Evolutionary conservation across 2,888 invertebrate species (phyloP).

Genomic region (Ophion costatus): DNA sequence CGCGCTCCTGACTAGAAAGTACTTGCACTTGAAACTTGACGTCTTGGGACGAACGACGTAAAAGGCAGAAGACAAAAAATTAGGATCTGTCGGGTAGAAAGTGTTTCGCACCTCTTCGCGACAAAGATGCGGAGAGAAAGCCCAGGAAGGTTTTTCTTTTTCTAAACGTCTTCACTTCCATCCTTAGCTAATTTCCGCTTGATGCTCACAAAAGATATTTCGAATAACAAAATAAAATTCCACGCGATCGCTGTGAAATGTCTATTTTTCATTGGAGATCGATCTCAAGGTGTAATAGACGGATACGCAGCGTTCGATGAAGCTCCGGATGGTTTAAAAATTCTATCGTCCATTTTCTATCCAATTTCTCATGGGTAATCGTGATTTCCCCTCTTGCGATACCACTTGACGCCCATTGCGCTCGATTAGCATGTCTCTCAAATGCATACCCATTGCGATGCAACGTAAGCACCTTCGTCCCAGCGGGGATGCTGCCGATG

Average conservation of each 20-base stretch:
- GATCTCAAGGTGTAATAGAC: too few species aligned
- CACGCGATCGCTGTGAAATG: too few species aligned
- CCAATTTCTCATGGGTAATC: constrained; percentile 44
- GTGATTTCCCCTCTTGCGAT: constrained; percentile 66
- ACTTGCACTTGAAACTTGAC: constrained; percentile 44
- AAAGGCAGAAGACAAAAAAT: constrained; percentile 14
- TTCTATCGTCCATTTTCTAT: constrained; percentile 21
- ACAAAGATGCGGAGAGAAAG: constrained; percentile 41
- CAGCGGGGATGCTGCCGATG: constrained; percentile 51
- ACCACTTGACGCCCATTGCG: constrained; percentile 74
- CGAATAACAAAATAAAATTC: too few species aligned
- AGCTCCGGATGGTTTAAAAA: background rate
- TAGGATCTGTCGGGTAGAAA: constrained; percentile 47
- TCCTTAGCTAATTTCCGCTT: too few species aligned
- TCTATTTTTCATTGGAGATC: too few species aligned
- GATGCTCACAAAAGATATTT: too few species aligned
- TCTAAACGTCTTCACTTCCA: background rate
- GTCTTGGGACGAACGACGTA: constrained; percentile 14
- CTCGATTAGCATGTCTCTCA: constrained; percentile 72
- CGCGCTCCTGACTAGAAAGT: constrained; percentile 56
- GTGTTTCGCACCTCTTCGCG: constrained; percentile 41
- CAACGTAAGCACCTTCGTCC: constrained; percentile 40
- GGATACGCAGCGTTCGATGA: background rate
- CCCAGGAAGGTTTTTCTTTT: constrained; percentile 9
- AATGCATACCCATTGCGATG: constrained; percentile 35